These are phyloP conservation scores for Lepidurus apus DNA, from an alignment of 1,140 invertebrate species.

Conservation along the genomic window DNA sequence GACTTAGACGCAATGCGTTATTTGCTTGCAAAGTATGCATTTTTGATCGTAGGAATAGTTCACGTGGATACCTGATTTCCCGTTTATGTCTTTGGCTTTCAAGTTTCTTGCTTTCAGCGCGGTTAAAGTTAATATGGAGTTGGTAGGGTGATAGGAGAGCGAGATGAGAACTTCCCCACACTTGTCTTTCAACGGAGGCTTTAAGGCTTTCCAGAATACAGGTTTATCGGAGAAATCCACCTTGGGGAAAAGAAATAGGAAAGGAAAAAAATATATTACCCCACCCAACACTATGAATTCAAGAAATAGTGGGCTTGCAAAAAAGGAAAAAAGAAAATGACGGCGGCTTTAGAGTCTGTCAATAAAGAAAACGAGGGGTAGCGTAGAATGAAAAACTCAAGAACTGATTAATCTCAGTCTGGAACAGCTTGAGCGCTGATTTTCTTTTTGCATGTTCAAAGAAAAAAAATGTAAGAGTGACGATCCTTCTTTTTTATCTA, in stretches of 20 bases:
- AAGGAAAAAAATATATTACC: slow-evolving; percentile 1
- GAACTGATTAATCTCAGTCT: too few species aligned
- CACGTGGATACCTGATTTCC: slow-evolving; percentile 73
- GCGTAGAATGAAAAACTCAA: too few species aligned
- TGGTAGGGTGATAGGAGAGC: slow-evolving; percentile 79
- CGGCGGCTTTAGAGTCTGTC: too few species aligned
- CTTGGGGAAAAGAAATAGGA: slow-evolving; percentile 47
- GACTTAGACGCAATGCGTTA: not conserved
- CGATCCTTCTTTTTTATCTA: too few species aligned
- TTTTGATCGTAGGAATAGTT: not conserved
- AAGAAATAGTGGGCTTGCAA: too few species aligned
- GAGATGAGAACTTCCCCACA: slow-evolving; percentile 82
- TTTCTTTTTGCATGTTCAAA: too few species aligned
- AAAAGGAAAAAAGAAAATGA: too few species aligned
- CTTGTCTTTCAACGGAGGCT: slow-evolving; percentile 72
- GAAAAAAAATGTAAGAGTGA: too few species aligned
- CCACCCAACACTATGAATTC: not conserved
- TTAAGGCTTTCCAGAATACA: slow-evolving; percentile 85
- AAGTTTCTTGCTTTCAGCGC: slow-evolving; percentile 85
- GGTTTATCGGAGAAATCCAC: slow-evolving; percentile 86
- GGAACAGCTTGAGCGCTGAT: too few species aligned
- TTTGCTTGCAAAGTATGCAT: not conserved
- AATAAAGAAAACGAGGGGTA: too few species aligned
- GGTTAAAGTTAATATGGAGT: slow-evolving; percentile 77
- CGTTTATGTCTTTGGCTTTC: slow-evolving; percentile 90